These are phyloP conservation scores for Sweltsa coloradensis DNA, from an alignment of 1,140 invertebrate species.

Conservation along the genomic window DNA sequence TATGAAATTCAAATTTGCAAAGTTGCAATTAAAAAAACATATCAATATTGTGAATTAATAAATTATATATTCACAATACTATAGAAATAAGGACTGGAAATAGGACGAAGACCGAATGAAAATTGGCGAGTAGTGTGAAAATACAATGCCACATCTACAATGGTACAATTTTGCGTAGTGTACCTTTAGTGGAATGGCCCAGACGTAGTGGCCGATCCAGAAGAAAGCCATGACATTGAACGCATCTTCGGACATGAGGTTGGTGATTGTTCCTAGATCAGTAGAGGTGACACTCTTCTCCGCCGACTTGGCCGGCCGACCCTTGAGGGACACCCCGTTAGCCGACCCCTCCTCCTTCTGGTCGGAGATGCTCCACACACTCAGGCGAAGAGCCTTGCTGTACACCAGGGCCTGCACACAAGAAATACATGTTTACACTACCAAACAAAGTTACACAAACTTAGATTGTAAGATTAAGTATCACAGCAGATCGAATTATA, in stretches of 20 bases:
- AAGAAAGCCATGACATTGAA: conserved; percentile 73
- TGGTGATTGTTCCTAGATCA: conserved; percentile 48
- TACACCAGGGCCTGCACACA: conserved; percentile 50
- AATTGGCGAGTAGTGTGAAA: too few relatives aligned
- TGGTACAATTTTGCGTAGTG: too few relatives aligned
- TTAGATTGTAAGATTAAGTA: too few relatives aligned
- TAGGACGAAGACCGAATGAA: too few relatives aligned
- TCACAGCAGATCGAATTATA: too few relatives aligned
- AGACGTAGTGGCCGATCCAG: conserved; percentile 73
- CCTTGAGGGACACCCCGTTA: not conserved
- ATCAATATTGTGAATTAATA: too few relatives aligned
- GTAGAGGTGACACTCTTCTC: not conserved
- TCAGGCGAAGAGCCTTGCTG: conserved; percentile 33
- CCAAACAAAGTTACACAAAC: too few relatives aligned
- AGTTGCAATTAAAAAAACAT: too few relatives aligned
- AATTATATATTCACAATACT: too few relatives aligned
- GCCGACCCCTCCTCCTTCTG: conserved; percentile 5
- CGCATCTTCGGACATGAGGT: conserved; percentile 71
- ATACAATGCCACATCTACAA: conserved; percentile 3
- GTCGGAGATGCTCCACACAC: conserved; percentile 5
- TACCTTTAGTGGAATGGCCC: conserved; percentile 80
- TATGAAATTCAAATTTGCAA: too few relatives aligned
- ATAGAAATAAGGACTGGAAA: too few relatives aligned
- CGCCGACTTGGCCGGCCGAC: conserved; percentile 10
- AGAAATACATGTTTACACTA: conserved; percentile 13